Evolutionary conservation across 2,113 vertebrate genomes (phyloP).

Genomic region (Neodontobutis hainanensis): DNA sequence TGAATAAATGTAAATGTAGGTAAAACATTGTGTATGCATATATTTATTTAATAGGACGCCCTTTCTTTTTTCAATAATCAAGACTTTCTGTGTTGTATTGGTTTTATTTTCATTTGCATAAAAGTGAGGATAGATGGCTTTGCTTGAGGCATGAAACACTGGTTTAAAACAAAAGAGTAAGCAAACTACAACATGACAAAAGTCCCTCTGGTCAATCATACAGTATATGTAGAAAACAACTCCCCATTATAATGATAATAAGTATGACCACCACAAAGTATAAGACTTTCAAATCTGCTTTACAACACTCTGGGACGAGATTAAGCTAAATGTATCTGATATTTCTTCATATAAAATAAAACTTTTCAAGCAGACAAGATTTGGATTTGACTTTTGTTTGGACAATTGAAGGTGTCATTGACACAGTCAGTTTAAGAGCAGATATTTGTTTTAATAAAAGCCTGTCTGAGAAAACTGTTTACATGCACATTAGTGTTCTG

Average conservation of each 20-base stretch:
- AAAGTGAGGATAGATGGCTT: slow-evolving; percentile 59
- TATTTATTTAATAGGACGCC: too few species aligned
- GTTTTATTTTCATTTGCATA: slow-evolving; percentile 69
- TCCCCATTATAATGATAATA: slow-evolving; percentile 26
- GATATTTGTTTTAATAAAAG: slow-evolving; percentile 43
- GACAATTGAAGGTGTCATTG: not conserved
- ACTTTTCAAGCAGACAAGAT: not conserved
- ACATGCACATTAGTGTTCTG: slow-evolving; percentile 14
- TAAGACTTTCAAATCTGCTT: slow-evolving; percentile 64
- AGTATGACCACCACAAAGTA: slow-evolving; percentile 70
- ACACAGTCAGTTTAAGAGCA: slow-evolving; percentile 38
- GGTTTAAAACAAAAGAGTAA: slow-evolving; percentile 62
- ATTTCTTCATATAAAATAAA: slow-evolving; percentile 38
- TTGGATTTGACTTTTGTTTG: not conserved
- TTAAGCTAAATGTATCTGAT: slow-evolving; percentile 57
- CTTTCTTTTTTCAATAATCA: slow-evolving; percentile 24
- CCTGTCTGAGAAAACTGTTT: slow-evolving; percentile 3
- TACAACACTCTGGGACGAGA: slow-evolving; percentile 68
- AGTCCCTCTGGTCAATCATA: slow-evolving; percentile 61
- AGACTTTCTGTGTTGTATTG: slow-evolving; percentile 39
- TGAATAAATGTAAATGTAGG: too few species aligned
- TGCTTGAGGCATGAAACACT: slow-evolving; percentile 46
- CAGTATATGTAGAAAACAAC: slow-evolving; percentile 36
- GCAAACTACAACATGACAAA: slow-evolving; percentile 55
- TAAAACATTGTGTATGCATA: too few species aligned